Percentiles rank a stretch among this genome's conserved stretches.
Evolutionary conservation across 2,888 invertebrate species (phyloP).

Genomic region (Lycaena phlaeas): DNA sequence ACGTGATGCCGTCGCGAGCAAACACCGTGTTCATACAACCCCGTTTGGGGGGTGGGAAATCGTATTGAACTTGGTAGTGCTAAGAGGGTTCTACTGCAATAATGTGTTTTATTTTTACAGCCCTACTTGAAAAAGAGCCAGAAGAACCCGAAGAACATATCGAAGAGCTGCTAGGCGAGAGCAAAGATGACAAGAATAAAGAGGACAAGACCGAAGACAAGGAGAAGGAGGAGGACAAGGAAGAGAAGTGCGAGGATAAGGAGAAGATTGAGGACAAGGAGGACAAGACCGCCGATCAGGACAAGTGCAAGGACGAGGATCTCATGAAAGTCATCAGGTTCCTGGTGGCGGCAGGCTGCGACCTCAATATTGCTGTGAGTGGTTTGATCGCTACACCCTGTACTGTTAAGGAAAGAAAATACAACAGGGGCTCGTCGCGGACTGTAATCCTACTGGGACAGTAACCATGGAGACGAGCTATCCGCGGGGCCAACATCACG

Average conservation of each 20-base stretch:
- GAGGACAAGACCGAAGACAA: slow-evolving; percentile 20
- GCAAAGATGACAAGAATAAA: slow-evolving; percentile 17
- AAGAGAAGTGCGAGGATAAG: slow-evolving; percentile 17
- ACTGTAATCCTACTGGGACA: no score
- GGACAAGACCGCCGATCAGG: slow-evolving; percentile 21
- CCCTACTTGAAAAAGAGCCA: slow-evolving; percentile 35
- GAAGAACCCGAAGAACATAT: slow-evolving; percentile 15
- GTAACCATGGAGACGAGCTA: no score
- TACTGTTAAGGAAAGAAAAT: no score
- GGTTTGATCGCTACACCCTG: no score
- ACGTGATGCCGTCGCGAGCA: no score
- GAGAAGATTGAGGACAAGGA: slow-evolving; percentile 20
- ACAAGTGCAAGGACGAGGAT: slow-evolving; percentile 35
- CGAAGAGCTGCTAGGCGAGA: slow-evolving; percentile 15
- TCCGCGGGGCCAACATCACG: no score
- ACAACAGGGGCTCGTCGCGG: no score
- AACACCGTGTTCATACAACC: no score
- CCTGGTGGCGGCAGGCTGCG: slow-evolving; percentile 85
- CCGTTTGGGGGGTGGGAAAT: no score
- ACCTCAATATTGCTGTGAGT: slow-evolving; percentile 80
- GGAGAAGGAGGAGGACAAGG: slow-evolving; percentile 15
- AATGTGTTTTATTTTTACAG: no score
- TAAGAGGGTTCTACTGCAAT: no score
- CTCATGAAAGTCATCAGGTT: slow-evolving; percentile 71
- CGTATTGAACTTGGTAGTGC: no score